Evolutionary conservation across 2,888 invertebrate species (phyloP).

Genomic region (Melolontha melolontha): DNA sequence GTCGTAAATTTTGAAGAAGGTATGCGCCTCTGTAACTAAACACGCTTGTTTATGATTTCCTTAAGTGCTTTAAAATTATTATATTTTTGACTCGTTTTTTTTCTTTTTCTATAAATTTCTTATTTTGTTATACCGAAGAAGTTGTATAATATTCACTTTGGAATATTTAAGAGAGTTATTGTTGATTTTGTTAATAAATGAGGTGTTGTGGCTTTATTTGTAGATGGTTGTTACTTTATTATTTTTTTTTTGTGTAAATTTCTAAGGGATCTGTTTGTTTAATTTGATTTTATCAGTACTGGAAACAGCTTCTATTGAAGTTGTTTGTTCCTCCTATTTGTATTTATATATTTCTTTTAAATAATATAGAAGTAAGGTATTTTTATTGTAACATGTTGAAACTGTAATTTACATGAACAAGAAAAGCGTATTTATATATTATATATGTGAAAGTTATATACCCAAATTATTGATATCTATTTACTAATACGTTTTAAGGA

Average conservation of each 20-base stretch:
- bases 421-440: slow-evolving; percentile 29
- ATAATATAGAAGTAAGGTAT: slow-evolving; percentile 32
- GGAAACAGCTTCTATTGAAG: slow-evolving; percentile 31
- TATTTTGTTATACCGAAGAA: slow-evolving; percentile 33
- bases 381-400: slow-evolving; percentile 39
- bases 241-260: slow-evolving; percentile 34
- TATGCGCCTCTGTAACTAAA: slow-evolving; percentile 76
- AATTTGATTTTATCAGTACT: slow-evolving; percentile 14
- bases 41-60: slow-evolving; percentile 36
- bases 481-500: not conserved
- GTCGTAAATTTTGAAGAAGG: slow-evolving; percentile 87
- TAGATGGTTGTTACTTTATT: slow-evolving; percentile 39
- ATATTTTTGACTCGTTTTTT: slow-evolving; percentile 23
- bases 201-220: slow-evolving; percentile 39
- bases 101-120: slow-evolving; percentile 17
- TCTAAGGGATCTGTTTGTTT: slow-evolving; percentile 30
- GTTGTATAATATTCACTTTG: slow-evolving; percentile 41
- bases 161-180: slow-evolving; percentile 40
- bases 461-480: slow-evolving; percentile 29
- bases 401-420: slow-evolving; percentile 37
- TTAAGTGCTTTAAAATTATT: slow-evolving; percentile 43
- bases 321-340: slow-evolving; percentile 30
- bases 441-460: slow-evolving; percentile 26
- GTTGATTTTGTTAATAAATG: slow-evolving; percentile 42
- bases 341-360: slow-evolving; percentile 37